phyloP scores from a whole-genome alignment of 1,140 invertebrate genomes.

The Eumeta japonica region DNA sequence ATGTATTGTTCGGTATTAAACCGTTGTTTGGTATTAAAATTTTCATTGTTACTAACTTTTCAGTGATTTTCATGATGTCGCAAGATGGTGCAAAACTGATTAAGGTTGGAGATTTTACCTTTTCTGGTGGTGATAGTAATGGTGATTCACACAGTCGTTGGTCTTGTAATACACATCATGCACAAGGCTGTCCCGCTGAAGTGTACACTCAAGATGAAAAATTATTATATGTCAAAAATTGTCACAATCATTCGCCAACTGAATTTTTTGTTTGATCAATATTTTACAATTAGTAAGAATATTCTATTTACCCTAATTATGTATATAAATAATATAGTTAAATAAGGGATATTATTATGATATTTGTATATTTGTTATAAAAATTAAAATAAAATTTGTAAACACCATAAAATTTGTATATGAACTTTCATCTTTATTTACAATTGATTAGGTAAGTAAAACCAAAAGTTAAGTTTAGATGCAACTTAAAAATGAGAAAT shows the following conservation, averaged over 20 bases:
- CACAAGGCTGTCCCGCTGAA: constrained; percentile 31
- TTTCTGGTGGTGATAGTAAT: constrained; percentile 22
- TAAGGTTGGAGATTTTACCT: constrained; percentile 45
- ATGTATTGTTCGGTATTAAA: too few relatives aligned
- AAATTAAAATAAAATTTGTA: constrained; percentile 26
- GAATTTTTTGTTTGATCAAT: constrained; percentile 45
- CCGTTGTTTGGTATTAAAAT: too few relatives aligned
- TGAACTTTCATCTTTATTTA: too few relatives aligned
- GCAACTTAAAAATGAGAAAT: too few relatives aligned
- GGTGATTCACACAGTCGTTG: constrained; percentile 29
- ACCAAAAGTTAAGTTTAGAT: too few relatives aligned
- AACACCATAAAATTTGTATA: constrained; percentile 33
- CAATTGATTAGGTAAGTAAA: too few relatives aligned
- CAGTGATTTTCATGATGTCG: constrained; percentile 48
- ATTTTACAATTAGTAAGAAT: constrained; percentile 2
- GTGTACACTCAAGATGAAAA: constrained; percentile 31
- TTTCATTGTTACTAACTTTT: constrained; percentile 12
- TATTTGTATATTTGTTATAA: constrained; percentile 15
- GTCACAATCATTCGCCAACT: constrained; percentile 41
- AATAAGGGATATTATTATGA: constrained; percentile 17
- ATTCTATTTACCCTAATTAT: constrained; percentile 11
- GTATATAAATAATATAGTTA: too few relatives aligned
- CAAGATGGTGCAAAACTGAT: constrained; percentile 34
- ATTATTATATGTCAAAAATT: constrained; percentile 31
- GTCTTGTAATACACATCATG: constrained; percentile 43